Evolutionary conservation across 2,797 vertebrate species (phyloP).

Genomic region (Nothura maculosa): DNA sequence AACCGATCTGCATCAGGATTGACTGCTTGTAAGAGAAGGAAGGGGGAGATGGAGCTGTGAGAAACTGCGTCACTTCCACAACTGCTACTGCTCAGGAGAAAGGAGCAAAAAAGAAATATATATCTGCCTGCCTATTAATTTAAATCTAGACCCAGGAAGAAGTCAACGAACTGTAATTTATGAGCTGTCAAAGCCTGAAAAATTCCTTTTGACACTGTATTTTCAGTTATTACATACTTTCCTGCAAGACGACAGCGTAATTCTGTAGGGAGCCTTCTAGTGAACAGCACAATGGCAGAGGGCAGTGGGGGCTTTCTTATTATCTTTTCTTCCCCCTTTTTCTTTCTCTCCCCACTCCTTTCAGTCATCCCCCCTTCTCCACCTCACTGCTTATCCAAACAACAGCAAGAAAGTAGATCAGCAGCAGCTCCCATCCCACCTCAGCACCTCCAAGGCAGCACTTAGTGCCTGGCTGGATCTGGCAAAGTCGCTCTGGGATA

Average conservation of each 20-base stretch:
- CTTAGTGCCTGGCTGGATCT: fast-evolving
- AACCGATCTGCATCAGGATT: background rate
- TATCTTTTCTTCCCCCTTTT: conserved; percentile 57
- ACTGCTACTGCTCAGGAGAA: conserved; percentile 33
- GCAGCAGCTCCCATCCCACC: background rate
- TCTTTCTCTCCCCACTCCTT: conserved; percentile 31
- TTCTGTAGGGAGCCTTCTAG: conserved; percentile 76
- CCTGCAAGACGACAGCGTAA: conserved; percentile 75
- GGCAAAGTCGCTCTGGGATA: fast-evolving
- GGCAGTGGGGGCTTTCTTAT: conserved; percentile 70
- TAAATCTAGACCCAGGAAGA: conserved; percentile 79
- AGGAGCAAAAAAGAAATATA: conserved; percentile 76
- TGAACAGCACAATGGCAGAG: conserved; percentile 72
- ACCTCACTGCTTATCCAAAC: background rate
- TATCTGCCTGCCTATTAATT: conserved; percentile 81
- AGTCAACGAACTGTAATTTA: conserved; percentile 83
- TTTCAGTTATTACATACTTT: conserved; percentile 82
- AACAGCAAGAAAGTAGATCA: background rate
- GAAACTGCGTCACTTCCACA: conserved; percentile 24
- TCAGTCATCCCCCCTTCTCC: conserved; percentile 33
- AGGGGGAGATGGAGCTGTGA: background rate
- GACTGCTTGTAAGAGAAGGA: background rate
- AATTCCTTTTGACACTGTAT: conserved; percentile 83
- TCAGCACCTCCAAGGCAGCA: background rate
- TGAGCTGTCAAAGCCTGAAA: conserved; percentile 83